These are phyloP conservation scores for Festucalex cinctus DNA, from an alignment of 2,113 vertebrate species.

Conservation along the genomic window DNA sequence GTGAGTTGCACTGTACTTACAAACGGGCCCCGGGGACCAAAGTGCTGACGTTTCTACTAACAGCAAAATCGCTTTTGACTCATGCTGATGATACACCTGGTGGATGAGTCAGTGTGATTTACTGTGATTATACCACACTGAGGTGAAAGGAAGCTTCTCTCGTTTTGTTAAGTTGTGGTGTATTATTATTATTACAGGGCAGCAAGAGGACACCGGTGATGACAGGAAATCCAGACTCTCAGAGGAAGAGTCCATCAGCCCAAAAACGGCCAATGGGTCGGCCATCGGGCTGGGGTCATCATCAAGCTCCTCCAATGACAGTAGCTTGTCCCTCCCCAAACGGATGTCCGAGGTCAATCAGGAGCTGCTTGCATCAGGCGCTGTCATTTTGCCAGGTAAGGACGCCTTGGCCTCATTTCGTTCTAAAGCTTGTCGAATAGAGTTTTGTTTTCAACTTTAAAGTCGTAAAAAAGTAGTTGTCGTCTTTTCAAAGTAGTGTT, in stretches of 20 bases:
- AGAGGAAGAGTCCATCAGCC: constrained; percentile 34
- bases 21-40: constrained; percentile 30
- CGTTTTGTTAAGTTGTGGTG: constrained; percentile 3
- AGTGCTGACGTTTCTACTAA: constrained; percentile 20
- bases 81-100: constrained; percentile 61
- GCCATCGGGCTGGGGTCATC: constrained; percentile 16
- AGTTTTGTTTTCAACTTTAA: neutral
- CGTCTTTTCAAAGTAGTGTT: neutral
- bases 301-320: constrained; percentile 23
- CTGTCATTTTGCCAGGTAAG: constrained; percentile 73
- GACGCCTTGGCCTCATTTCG: neutral
- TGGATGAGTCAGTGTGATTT: constrained; percentile 45
- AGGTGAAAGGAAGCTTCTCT: constrained; percentile 33
- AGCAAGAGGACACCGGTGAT: constrained; percentile 30
- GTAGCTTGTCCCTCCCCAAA: constrained; percentile 40
- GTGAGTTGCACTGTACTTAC: constrained; percentile 28
- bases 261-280: constrained; percentile 46
- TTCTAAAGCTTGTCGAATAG: neutral
- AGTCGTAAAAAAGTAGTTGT: neutral
- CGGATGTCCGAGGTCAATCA: constrained; percentile 67
- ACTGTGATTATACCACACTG: constrained; percentile 3
- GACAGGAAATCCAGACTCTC: constrained; percentile 38
- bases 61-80: constrained; percentile 34
- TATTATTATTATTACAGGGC: constrained; percentile 39
- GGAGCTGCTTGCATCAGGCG: constrained; percentile 74